These are phyloP conservation scores for Sylvicapra grimmia DNA, from an alignment of 2,113 vertebrate species.

Conservation along the genomic window DNA sequence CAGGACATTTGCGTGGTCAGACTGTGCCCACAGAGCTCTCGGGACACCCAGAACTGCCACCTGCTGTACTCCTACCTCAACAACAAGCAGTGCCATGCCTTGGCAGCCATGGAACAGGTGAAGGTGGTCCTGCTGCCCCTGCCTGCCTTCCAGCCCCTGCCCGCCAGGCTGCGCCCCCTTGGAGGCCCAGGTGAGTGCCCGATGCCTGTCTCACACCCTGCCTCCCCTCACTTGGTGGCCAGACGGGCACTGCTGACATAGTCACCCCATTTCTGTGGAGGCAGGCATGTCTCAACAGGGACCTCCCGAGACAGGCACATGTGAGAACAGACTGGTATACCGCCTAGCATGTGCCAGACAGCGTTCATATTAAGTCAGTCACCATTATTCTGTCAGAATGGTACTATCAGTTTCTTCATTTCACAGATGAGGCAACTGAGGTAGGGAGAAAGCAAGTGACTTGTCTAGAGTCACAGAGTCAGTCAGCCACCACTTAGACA, in stretches of 20 bases:
- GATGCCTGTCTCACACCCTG: neutral
- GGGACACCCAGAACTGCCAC: slow-evolving; percentile 54
- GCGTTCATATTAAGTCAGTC: neutral
- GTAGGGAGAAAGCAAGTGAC: neutral
- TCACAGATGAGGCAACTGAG: neutral
- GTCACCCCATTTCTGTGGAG: neutral
- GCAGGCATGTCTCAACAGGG: neutral
- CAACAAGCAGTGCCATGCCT: slow-evolving; percentile 66
- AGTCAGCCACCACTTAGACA: neutral
- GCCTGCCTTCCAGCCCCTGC: slow-evolving; percentile 74
- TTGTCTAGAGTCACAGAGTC: neutral
- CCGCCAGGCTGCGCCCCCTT: slow-evolving; percentile 63
- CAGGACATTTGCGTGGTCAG: slow-evolving; percentile 68
- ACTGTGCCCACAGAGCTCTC: slow-evolving; percentile 57
- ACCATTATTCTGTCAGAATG: neutral
- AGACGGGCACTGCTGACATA: neutral
- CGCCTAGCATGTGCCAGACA: neutral
- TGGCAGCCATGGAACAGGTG: slow-evolving; percentile 8
- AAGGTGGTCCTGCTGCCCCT: slow-evolving; percentile 71
- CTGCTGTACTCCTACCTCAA: slow-evolving; percentile 76
- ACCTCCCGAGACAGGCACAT: neutral
- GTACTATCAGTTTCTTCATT: neutral
- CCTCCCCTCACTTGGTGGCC: neutral
- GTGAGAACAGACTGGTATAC: no score
- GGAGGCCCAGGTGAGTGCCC: slow-evolving; percentile 75